Conservation (phyloP, 2,113 vertebrate species). For the Hypomesus transpacificus region DNA sequence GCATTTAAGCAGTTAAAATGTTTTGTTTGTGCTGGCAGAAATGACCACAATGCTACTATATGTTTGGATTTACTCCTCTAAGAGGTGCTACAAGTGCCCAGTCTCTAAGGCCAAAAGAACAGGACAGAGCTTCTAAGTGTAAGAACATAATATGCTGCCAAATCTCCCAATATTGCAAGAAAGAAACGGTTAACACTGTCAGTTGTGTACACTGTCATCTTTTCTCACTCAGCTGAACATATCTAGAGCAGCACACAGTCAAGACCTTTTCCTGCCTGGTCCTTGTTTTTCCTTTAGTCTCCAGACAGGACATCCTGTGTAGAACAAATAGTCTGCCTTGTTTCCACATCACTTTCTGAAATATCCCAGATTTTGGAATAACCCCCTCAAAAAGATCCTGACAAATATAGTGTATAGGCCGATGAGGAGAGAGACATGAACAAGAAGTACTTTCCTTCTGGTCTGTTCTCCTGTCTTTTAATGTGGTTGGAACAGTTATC, state of each 20-base stretch:
- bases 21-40: background rate
- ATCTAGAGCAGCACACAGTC: slow-evolving; percentile 18
- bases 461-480: no score
- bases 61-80: no score
- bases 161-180: background rate
- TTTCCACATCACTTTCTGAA: slow-evolving; percentile 24
- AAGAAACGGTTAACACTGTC: slow-evolving; percentile 6
- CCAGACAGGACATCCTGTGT: slow-evolving; percentile 63
- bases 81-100: slow-evolving; percentile 3
- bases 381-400: no score
- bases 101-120: background rate
- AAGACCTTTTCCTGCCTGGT: slow-evolving; percentile 20
- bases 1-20: background rate
- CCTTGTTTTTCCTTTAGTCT: slow-evolving; percentile 49
- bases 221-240: slow-evolving; percentile 38
- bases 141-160: no score
- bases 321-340: slow-evolving; percentile 49
- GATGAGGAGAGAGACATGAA: no score
- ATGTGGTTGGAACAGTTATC: background rate
- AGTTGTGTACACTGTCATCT: slow-evolving; percentile 51
- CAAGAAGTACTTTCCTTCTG: no score
- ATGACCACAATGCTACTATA: background rate
- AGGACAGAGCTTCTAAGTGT: no score
- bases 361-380: slow-evolving; percentile 3
- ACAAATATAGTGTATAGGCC: no score